A percentile compares a stretch with the other conserved stretches of the same genome.
These are phyloP conservation scores for Gymnoscelis rufifasciata DNA, from an alignment of 2,888 invertebrate genomes.

Conservation along the genomic window DNA sequence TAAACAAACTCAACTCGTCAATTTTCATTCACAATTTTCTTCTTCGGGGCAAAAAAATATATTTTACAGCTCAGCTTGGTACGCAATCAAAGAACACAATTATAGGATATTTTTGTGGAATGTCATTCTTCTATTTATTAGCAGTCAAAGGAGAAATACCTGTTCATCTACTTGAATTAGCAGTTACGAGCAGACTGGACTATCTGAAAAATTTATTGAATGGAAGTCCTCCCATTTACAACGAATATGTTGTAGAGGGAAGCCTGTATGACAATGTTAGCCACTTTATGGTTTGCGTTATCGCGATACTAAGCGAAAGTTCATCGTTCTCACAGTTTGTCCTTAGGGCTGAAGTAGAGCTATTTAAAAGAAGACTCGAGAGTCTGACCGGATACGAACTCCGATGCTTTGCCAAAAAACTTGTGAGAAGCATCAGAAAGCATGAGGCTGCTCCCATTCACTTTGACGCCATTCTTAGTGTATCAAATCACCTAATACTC, in stretches of 20 bases:
- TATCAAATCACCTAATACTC: slow-evolving; percentile 56
- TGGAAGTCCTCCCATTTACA: slow-evolving; percentile 49
- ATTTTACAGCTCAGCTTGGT: too few relatives aligned
- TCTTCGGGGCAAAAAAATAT: too few relatives aligned
- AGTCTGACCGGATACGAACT: slow-evolving; percentile 53
- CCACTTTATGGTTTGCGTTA: slow-evolving; percentile 76
- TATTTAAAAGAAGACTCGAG: slow-evolving; percentile 50
- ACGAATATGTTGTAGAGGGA: slow-evolving; percentile 79
- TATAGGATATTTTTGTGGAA: slow-evolving; percentile 1
- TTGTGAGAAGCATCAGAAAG: slow-evolving; percentile 51
- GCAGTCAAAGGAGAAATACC: slow-evolving; percentile 76
- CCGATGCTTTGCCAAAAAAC: slow-evolving; percentile 56
- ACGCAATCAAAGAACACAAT: too few relatives aligned
- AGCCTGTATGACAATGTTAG: slow-evolving; percentile 79
- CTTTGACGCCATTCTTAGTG: slow-evolving; percentile 42
- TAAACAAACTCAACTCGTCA: too few relatives aligned
- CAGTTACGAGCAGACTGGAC: slow-evolving; percentile 69
- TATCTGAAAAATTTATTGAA: slow-evolving; percentile 63
- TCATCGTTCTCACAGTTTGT: slow-evolving; percentile 51
- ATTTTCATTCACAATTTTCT: too few relatives aligned
- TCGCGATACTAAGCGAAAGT: slow-evolving; percentile 49
- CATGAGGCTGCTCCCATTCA: slow-evolving; percentile 29
- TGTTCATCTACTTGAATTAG: slow-evolving; percentile 74
- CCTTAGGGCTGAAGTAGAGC: slow-evolving; percentile 50
- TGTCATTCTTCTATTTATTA: slow-evolving; percentile 79